These are phyloP conservation scores for Pristionchus mayeri DNA, from an alignment of 2,888 invertebrate species.

Conservation along the genomic window DNA sequence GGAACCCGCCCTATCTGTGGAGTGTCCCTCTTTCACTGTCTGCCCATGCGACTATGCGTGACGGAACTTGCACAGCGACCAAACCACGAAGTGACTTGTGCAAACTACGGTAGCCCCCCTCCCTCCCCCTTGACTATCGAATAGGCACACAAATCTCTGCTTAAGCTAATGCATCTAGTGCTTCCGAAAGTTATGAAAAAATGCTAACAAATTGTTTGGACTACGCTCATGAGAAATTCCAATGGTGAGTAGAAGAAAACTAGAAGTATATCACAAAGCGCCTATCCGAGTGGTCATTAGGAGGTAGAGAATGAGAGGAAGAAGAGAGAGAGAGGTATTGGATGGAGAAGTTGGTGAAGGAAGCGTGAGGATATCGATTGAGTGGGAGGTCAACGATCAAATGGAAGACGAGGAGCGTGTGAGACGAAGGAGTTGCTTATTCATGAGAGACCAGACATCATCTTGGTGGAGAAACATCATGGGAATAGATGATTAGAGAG, in stretches of 20 bases:
- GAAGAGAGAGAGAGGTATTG: background rate
- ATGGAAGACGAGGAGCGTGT: background rate
- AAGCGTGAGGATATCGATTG: background rate
- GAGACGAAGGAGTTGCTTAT: background rate
- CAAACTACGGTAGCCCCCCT: too few species aligned
- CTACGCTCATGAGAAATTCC: too few species aligned
- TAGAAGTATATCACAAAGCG: too few species aligned
- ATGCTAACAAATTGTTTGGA: too few species aligned
- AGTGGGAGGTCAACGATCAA: background rate
- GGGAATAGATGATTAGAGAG: background rate
- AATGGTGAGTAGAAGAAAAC: too few species aligned
- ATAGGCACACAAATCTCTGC: background rate
- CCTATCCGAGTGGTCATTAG: background rate
- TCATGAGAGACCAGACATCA: background rate
- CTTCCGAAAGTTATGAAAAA: background rate
- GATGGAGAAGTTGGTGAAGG: background rate
- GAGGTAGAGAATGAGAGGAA: constrained; percentile 19
- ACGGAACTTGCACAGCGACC: constrained; percentile 10
- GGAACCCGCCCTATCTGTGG: constrained; percentile 4
- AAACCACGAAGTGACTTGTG: background rate
- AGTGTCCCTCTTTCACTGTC: background rate
- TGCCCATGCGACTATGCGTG: background rate
- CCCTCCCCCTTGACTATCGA: too few species aligned
- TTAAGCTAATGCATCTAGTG: background rate
- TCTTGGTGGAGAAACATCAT: background rate